These are phyloP conservation scores for Halcyon badia DNA, from an alignment of 2,797 vertebrate species.

Conservation along the genomic window DNA sequence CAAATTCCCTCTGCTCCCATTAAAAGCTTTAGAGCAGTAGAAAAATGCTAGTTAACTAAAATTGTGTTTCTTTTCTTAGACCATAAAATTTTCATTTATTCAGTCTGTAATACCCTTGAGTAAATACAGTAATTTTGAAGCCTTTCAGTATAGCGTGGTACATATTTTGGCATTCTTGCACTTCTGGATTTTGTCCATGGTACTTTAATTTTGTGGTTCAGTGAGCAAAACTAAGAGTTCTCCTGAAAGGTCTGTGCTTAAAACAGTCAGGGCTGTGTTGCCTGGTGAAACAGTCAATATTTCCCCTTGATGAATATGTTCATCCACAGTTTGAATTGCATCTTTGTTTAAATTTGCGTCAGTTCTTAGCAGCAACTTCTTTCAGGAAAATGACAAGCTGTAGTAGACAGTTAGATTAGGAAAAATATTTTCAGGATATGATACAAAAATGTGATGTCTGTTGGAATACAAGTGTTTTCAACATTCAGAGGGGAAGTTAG, in stretches of 20 bases:
- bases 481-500: not conserved
- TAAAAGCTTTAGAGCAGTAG: slow-evolving; percentile 79
- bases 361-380: not conserved
- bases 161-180: slow-evolving; percentile 77
- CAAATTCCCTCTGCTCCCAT: slow-evolving; percentile 80
- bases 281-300: slow-evolving; percentile 74
- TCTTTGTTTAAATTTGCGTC: slow-evolving; percentile 26
- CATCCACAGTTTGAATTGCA: not conserved
- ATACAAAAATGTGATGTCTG: not conserved
- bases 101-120: slow-evolving; percentile 76
- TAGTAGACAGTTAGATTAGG: not conserved
- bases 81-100: slow-evolving; percentile 82
- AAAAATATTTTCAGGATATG: not conserved
- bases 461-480: not conserved
- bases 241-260: slow-evolving; percentile 75
- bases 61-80: slow-evolving; percentile 82
- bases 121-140: slow-evolving; percentile 81
- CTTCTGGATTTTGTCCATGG: slow-evolving; percentile 79
- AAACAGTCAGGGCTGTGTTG: slow-evolving; percentile 72
- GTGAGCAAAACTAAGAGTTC: slow-evolving; percentile 78
- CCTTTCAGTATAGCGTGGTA: slow-evolving; percentile 66
- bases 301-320: slow-evolving; percentile 54
- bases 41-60: slow-evolving; percentile 82
- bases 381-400: not conserved
- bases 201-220: slow-evolving; percentile 85